Evolutionary conservation across 2,113 vertebrate genomes (phyloP).

Genomic region (Eonycteris spelaea): DNA sequence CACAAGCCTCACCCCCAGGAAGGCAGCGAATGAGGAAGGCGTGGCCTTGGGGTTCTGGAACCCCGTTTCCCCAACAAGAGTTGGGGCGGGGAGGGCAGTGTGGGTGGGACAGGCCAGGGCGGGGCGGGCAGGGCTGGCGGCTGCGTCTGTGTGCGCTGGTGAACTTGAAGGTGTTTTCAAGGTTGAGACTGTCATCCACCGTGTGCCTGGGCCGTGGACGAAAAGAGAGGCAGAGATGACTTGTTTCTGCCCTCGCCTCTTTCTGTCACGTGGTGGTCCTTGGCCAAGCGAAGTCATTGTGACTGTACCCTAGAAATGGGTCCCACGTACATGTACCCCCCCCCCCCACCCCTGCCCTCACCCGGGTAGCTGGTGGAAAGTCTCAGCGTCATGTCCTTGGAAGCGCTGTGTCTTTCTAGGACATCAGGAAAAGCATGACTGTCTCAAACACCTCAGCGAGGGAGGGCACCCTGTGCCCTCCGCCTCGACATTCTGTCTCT

Average conservation of each 20-base stretch:
- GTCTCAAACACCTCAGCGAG: not conserved
- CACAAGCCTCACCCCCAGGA: not conserved
- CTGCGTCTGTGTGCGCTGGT: not conserved
- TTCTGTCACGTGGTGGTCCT: not conserved
- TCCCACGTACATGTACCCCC: too few relatives aligned
- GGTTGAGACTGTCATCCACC: rapidly evolving
- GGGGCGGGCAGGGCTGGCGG: rapidly evolving
- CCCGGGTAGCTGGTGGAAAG: not conserved
- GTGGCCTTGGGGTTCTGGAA: not conserved
- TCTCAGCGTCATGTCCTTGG: not conserved
- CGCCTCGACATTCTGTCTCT: not conserved
- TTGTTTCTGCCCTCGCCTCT: not conserved
- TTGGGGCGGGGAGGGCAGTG: not conserved
- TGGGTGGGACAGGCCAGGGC: not conserved
- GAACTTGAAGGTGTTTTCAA: not conserved
- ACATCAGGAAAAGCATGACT: not conserved
- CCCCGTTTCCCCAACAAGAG: not conserved
- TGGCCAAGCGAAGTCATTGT: not conserved
- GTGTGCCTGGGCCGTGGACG: rapidly evolving
- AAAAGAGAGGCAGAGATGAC: not conserved
- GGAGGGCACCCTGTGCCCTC: rapidly evolving
- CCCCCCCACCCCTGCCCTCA: too few relatives aligned
- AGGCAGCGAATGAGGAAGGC: not conserved
- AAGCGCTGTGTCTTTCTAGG: not conserved
- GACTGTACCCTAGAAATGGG: not conserved